Evolutionary conservation across 2,888 invertebrate genomes (phyloP), one percentile per base, ranked within the genome.

Genomic region (Hemicrepidius hirtus): DNA sequence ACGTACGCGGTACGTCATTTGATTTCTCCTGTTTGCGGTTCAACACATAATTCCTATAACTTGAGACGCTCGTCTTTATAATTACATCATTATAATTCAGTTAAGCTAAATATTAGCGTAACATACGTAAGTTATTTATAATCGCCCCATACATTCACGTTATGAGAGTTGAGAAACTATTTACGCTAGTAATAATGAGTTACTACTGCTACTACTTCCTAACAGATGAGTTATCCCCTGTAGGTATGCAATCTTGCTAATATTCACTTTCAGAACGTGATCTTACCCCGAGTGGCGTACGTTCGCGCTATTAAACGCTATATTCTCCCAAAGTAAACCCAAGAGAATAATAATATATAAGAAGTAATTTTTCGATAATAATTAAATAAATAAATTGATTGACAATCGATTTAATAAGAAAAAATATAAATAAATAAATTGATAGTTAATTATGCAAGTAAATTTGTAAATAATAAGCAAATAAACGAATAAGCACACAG

Each of bases 51-150:
- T 53, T 53, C 13, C 53, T 32, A 24, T 50, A 24, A 50, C 24
- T 12, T 50, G 4, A 53, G 53, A 53, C 28, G 53, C 53, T 53
- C 28, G 24, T 53, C 53, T 24, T 3, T 53, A 53, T 53, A 53
- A 53, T 53, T 53, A 53, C 32, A 53, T 53, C n/a, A 50, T 50
- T 50, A 50, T 50, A 50, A 50, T 50, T 50, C 21, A 28, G 53
- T 32, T 53, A 53, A 53, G 53, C 53, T 28, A 2, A 6, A 32
- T n/a, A 53, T 53, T 53, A 53, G 10, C 13, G 12, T 28, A 13
- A 40, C 13, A 4, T 13, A 40, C 3, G 13, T 4, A 13, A 53
- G 28, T 53, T 32, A 21, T 53, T n/a, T 53, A 53, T 53, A 53
- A 53, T 32, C 28, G 28, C 13, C 53, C 32, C 16, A 50, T 24